These are phyloP conservation scores for Mylabris phalerata DNA, from an alignment of 1,140 invertebrate species.

Conservation along the genomic window DNA sequence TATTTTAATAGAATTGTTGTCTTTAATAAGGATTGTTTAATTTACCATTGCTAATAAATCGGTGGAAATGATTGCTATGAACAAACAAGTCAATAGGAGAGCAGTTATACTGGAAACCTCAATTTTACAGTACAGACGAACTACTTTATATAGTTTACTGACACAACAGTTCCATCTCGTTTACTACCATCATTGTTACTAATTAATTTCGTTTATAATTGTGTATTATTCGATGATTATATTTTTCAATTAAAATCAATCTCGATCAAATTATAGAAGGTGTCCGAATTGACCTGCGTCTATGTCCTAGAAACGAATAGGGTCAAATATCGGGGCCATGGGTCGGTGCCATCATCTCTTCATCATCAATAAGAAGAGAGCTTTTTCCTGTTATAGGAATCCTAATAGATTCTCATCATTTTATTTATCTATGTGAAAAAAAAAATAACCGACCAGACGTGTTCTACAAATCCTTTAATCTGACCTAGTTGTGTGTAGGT, in stretches of 20 bases:
- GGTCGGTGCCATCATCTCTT: slow-evolving; percentile 4
- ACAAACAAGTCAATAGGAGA: slow-evolving; percentile 16
- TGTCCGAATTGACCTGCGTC: slow-evolving; percentile 7
- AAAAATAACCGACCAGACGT: too few species aligned
- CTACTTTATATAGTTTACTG: slow-evolving; percentile 14
- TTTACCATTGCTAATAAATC: slow-evolving; percentile 10
- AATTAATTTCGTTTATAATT: neutral
- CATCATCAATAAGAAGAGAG: neutral
- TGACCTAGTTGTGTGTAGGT: slow-evolving; percentile 40
- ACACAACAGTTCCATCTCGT: slow-evolving; percentile 8
- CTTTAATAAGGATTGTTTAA: slow-evolving; percentile 5
- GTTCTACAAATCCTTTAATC: slow-evolving; percentile 13
- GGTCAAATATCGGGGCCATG: slow-evolving; percentile 10
- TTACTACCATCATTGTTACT: neutral
- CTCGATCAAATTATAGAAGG: slow-evolving; percentile 10
- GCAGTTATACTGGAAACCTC: slow-evolving; percentile 16
- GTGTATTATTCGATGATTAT: too few species aligned
- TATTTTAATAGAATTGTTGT: neutral
- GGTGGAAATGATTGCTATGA: slow-evolving; percentile 9
- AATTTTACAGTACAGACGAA: slow-evolving; percentile 8
- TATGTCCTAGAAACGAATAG: slow-evolving; percentile 8
- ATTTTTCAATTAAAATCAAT: neutral
- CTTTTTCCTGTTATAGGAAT: slow-evolving; percentile 3
- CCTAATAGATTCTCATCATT: too few species aligned
- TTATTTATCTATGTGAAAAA: too few species aligned